Conservation (phyloP, 92 coral and sea anemone species). For the Heteractis magnifica region DNA sequence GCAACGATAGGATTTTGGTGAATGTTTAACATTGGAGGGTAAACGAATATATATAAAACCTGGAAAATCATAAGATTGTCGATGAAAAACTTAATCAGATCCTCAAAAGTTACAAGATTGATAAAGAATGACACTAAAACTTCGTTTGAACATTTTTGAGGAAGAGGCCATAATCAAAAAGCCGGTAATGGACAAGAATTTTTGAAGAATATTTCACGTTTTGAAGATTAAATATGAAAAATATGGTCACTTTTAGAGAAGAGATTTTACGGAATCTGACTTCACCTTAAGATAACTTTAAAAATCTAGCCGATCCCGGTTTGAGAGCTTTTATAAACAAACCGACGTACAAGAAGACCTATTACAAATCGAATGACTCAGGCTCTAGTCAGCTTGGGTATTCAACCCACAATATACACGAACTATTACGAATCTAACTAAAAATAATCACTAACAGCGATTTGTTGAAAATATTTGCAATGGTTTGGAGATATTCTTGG, state of each 20-base stretch:
- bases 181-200: constrained; percentile 20
- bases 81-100: background rate
- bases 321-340: constrained; percentile 38
- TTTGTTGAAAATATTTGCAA: constrained; percentile 5
- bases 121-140: background rate
- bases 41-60: background rate
- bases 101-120: background rate
- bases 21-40: background rate
- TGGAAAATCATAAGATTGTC: background rate
- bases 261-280: background rate
- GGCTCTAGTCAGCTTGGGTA: background rate
- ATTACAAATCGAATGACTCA: constrained; percentile 11
- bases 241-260: background rate
- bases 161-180: background rate
- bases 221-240: background rate
- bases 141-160: background rate
- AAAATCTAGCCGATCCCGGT: constrained; percentile 17
- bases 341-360: constrained; percentile 13
- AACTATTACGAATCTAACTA: background rate
- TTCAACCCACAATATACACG: background rate
- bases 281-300: constrained; percentile 4
- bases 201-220: background rate
- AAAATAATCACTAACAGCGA: constrained; percentile 9
- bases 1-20: background rate
- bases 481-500: constrained; percentile 15